Evolutionary conservation across 2,888 invertebrate genomes (phyloP).

Genomic region (Notocelia uddmanniana): DNA sequence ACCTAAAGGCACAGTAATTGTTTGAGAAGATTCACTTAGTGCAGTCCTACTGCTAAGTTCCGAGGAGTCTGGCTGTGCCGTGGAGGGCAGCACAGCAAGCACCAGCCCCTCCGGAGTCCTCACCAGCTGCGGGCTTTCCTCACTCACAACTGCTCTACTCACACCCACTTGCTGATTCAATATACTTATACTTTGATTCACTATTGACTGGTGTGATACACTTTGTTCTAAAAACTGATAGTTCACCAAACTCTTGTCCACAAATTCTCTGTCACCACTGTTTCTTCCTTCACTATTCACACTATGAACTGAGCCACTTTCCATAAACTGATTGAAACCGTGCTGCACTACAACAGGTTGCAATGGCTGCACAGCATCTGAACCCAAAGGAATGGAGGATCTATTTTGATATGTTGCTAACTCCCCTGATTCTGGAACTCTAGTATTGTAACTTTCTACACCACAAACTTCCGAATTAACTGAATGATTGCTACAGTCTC

Average conservation of each 20-base stretch:
- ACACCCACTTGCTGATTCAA: slow-evolving; percentile 82
- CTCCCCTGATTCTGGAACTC: slow-evolving; percentile 67
- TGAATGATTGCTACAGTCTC: slow-evolving; percentile 62
- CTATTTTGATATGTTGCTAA: slow-evolving; percentile 69
- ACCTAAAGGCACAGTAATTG: slow-evolving; percentile 80
- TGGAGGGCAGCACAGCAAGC: slow-evolving; percentile 75
- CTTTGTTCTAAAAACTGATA: slow-evolving; percentile 84
- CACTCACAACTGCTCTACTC: slow-evolving; percentile 70
- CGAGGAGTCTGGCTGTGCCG: slow-evolving; percentile 62
- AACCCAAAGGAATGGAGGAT: slow-evolving; percentile 63
- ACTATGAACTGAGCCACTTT: slow-evolving; percentile 71
- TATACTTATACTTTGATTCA: slow-evolving; percentile 84
- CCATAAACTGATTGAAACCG: slow-evolving; percentile 71
- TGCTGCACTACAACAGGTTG: slow-evolving; percentile 66
- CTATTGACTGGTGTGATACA: slow-evolving; percentile 82
- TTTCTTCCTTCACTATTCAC: slow-evolving; percentile 65
- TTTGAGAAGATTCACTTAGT: slow-evolving; percentile 75
- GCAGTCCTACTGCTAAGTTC: slow-evolving; percentile 69
- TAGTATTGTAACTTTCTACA: slow-evolving; percentile 68
- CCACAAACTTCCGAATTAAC: slow-evolving; percentile 62
- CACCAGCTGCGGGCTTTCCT: slow-evolving; percentile 75
- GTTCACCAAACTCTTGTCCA: slow-evolving; percentile 79
- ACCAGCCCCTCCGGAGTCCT: slow-evolving; percentile 81
- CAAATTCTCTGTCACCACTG: slow-evolving; percentile 72
- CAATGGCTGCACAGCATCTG: slow-evolving; percentile 71